Base-by-base conservation (phyloP, 2,888 invertebrate species). In the Apodemia mormo region DNA sequence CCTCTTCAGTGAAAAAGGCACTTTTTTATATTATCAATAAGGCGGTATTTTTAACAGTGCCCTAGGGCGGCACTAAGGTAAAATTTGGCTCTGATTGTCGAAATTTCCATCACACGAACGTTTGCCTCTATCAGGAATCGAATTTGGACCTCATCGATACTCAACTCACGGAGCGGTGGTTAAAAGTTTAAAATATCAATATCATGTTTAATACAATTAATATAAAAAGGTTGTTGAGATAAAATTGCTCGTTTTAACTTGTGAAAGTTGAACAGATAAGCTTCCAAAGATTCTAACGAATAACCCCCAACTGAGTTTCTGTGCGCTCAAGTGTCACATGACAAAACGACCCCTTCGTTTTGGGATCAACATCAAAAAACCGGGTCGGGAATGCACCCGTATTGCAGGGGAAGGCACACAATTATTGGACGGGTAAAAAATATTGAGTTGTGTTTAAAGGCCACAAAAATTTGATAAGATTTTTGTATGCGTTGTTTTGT, bases 291-390 rank as follows among this genome's bases (percentile, higher is more conserved):
- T 87, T 85, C 84, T 86, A 88, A 87, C 86, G 86, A 88, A 84
- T 83, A 86, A 84, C 90, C 87, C 85, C 81, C 85, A 85, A 87
- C 80, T 73, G 82, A 85, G 86, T 81, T 82, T 82, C 82, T 81
- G 81, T 82, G 85, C 85, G 88, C 87, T 90, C 92, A 89, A 92
- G 92, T 92, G 92, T 92, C 90, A 86, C 85, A 89, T 90, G 86
- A 92, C 89, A 91, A 88, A 87, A 86, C 87, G 85, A 89, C 90
- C 91, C 90, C 86, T 87, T 84, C 80, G 81, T 81, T 83, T 85
- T 83, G 83, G 85, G 86, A 87, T 87, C 87, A 85, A 86, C 82
- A 85, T 89, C 81, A 87, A 91, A 92, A 77, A 89, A 87, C 85
- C 83, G 85, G 84, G 80, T 84, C 82, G 86, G 86, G 86, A 88